Base-by-base conservation (phyloP, 1,140 invertebrate genomes). In the Stegodyphus mimosarum region DNA sequence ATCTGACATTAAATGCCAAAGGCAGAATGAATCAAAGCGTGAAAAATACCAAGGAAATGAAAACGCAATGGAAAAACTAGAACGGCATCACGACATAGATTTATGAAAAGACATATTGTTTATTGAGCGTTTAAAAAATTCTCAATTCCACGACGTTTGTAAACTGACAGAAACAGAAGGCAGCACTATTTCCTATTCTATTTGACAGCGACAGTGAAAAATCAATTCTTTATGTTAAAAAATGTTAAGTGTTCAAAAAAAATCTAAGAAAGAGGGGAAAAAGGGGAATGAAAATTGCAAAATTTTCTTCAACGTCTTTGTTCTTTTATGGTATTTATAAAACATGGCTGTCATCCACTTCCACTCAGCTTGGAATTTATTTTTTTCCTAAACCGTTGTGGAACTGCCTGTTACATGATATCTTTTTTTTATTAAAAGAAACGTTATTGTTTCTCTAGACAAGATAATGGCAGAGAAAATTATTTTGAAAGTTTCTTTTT, bases 81-180 rank as follows among this genome's bases (percentile, higher is more conserved):
- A 71, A n/a, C 72, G 51, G 67, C 66, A 80, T 80, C 78, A 71
- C 71, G 53, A 71, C 52, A 80, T 60, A 51, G 67, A 72, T 80
- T 72, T 80, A 7, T 51, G 53, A 80, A 72, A 33, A 60, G 67
- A 80, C 78, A 50, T 55, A 80, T 80, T 80, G 78, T 72, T 80
- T 80, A 72, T 80, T 52, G 78, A 67, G 72, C 53, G 50, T 80
- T 72, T 80, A 71, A 79, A 80, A 53, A 79, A 50, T 51, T 33
- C 49, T 53, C 69, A 80, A 72, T 71, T 80, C 67, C 52, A 55
- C 10, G 70, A 72, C 18, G 18, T 81, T 52, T 81, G 52, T 63
- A 72, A 81, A 72, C 33, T 81, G 78, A 81, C 78, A 81, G 69
- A 70, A 72, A 63, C 78, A 81, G 78, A 72, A 64, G 69, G 55